A percentile compares a stretch with the other conserved stretches of the same genome.
These are phyloP conservation scores for Tragelaphus strepsiceros DNA, from an alignment of 2,113 vertebrate genomes.

Conservation along the genomic window DNA sequence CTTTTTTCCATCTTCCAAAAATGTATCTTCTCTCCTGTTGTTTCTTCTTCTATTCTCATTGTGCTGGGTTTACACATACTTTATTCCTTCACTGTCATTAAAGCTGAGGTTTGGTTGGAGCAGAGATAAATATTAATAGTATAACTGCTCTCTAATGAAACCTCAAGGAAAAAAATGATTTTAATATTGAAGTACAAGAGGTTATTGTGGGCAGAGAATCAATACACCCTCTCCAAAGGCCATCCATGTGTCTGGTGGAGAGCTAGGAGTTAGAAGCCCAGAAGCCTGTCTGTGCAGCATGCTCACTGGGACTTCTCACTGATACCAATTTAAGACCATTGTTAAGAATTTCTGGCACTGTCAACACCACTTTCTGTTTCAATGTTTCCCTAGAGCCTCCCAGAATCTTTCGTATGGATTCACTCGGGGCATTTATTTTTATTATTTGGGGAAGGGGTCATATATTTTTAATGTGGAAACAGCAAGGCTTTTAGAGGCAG, in stretches of 20 bases:
- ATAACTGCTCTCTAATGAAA: neutral
- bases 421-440: neutral
- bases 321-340: neutral
- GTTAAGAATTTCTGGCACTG: neutral
- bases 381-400: neutral
- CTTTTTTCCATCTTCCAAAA: neutral
- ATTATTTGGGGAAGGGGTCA: neutral
- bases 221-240: neutral
- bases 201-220: too few relatives aligned
- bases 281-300: too few relatives aligned
- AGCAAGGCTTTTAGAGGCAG: neutral
- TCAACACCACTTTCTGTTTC: neutral
- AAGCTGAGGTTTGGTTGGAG: neutral
- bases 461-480: neutral
- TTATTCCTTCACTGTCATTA: neutral
- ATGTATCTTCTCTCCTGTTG: neutral
- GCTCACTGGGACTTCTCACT: neutral
- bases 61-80: neutral
- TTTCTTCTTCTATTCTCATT: neutral
- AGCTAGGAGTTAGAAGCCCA: neutral
- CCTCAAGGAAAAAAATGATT: neutral
- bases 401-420: neutral
- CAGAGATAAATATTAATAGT: neutral
- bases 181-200: neutral
- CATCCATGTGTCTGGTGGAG: accelerated